Evolutionary conservation across 2,797 vertebrate species (phyloP), one percentile per base, ranked within the genome.

Genomic region (Notamacropus eugenii): DNA sequence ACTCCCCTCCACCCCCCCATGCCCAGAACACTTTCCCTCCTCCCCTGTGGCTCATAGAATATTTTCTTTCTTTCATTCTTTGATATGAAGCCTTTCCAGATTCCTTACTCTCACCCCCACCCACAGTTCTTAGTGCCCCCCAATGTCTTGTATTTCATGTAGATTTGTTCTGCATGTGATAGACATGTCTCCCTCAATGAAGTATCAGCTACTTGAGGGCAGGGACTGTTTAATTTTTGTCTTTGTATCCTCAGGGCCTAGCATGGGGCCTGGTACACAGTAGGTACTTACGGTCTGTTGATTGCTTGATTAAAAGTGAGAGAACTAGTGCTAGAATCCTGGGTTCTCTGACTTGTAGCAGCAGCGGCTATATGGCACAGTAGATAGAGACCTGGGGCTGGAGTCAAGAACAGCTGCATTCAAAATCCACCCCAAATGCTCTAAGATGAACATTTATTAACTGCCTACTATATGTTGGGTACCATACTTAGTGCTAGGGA

Each of bases 41-140:
- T 87, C 50, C 90, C 29, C 59, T 31, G 1, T 2, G 5, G 40
- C 1, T 91, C 92, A 52, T 52, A 90, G 56, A 96, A n/a, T 93
- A 94, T n/a, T 90, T 91, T 40, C 90, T 95, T 94, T 92, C n/a
- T 90, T 90, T 4, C 19, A 0, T 1, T 55, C 3, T 67, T 34
- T 93, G 62, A 90, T 56, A 94, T 92, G 62, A 96, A 93, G 31
- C 1, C 55, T 92, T 56, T 50, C 55, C 34, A 52, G 24, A 94
- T 67, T 67, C 59, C 31, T 34, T 54, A 54, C 34, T 92, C 54
- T 1, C 31, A 54, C 67, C 31, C 90, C 87, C 93, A 74, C 12
- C 29, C 24, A 16, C 87, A 13, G 95, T 87, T 95, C 6, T 3
- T 96, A 93, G 90, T 50, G 54, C 91, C 19, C 34, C 8, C 34